Evolutionary conservation across 2,888 invertebrate genomes (phyloP).

Genomic region (Augiades crinisus): DNA sequence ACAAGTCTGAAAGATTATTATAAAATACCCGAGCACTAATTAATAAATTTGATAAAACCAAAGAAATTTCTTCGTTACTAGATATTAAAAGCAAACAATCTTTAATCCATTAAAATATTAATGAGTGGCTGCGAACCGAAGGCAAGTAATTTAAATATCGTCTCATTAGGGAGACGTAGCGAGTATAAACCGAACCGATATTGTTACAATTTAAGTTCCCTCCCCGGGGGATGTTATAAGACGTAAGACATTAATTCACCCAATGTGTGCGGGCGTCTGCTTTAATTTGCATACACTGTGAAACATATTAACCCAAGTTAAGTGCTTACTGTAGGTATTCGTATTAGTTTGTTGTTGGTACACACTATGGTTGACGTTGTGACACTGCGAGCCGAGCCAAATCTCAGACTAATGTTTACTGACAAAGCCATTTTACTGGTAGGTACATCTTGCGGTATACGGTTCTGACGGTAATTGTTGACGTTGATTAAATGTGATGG

Average conservation of each 20-base stretch:
- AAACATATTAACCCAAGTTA: conserved; percentile 48
- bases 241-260: conserved; percentile 61
- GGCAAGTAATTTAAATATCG: conserved; percentile 38
- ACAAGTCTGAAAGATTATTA: no score
- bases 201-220: conserved; percentile 45
- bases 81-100: conserved; percentile 18
- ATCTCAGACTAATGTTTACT: conserved; percentile 45
- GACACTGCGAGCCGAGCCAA: conserved; percentile 38
- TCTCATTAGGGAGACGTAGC: conserved; percentile 36
- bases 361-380: conserved; percentile 21
- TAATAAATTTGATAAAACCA: no score
- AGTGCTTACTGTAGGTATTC: conserved; percentile 46
- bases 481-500: conserved; percentile 1
- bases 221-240: conserved; percentile 42
- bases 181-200: conserved; percentile 36
- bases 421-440: conserved; percentile 44
- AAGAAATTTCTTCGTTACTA: no score
- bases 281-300: conserved; percentile 63
- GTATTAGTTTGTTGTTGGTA: conserved; percentile 43
- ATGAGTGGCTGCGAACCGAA: conserved; percentile 14
- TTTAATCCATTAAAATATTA: conserved; percentile 24
- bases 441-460: conserved; percentile 39
- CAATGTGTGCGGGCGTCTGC: conserved; percentile 62
- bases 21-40: no score
- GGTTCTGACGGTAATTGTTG: conserved; percentile 14